Conservation (phyloP, 2,888 invertebrate genomes). For the Sepioteuthis lessoniana region DNA sequence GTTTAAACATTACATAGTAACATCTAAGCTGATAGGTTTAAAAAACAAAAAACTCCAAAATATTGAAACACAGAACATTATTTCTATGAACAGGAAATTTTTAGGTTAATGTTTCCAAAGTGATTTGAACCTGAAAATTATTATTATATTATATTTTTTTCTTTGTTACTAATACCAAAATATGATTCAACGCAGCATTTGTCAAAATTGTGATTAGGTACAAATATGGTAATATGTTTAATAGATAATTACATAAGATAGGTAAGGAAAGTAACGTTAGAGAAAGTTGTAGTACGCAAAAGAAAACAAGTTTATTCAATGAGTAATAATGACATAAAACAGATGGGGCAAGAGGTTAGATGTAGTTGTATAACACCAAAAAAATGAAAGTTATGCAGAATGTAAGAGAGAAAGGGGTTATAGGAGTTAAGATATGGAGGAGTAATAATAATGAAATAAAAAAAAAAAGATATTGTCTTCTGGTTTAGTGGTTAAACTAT, state of each 20-base stretch:
- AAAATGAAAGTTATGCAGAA: background rate
- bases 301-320: constrained; percentile 6
- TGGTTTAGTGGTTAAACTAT: background rate
- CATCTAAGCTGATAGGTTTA: background rate
- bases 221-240: background rate
- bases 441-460: background rate
- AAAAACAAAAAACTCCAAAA: background rate
- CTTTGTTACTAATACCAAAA: too few relatives aligned
- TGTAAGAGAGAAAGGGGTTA: background rate
- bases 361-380: background rate
- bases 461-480: background rate
- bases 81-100: background rate
- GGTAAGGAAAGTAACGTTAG: background rate
- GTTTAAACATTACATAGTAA: background rate
- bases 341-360: background rate
- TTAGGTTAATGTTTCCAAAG: background rate
- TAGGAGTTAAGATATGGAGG: background rate
- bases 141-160: background rate
- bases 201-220: background rate
- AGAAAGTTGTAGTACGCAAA: background rate
- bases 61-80: background rate
- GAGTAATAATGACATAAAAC: background rate
- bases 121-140: background rate
- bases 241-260: background rate
- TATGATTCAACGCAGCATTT: too few relatives aligned